Conservation (phyloP, 2,888 invertebrate species). For the Thymelicus acteon region DNA sequence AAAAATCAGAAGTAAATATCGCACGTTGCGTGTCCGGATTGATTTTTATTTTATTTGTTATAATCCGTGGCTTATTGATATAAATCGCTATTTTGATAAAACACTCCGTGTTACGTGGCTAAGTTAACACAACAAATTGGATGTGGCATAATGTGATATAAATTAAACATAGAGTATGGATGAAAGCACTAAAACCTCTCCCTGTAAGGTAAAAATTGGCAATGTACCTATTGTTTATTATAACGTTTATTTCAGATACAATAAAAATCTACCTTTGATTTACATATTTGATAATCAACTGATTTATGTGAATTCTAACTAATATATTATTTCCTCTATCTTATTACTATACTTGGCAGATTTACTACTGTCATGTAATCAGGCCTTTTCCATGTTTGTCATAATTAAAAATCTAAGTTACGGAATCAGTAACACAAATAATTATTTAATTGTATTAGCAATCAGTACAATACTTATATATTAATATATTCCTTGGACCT, state of each 20-base stretch:
- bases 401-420: too few species aligned
- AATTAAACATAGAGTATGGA: slow-evolving; percentile 79
- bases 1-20: slow-evolving; percentile 67
- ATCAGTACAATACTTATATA: too few species aligned
- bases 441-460: too few species aligned
- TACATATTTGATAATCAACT: neutral
- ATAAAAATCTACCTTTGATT: slow-evolving; percentile 7
- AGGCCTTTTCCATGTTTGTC: too few species aligned
- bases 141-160: slow-evolving; percentile 73
- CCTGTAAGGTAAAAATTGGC: slow-evolving; percentile 80
- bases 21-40: slow-evolving; percentile 74
- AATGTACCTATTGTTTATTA: slow-evolving; percentile 49
- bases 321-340: too few species aligned
- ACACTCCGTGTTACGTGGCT: slow-evolving; percentile 73
- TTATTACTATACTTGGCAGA: too few species aligned
- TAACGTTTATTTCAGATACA: slow-evolving; percentile 6
- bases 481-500: too few species aligned
- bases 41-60: slow-evolving; percentile 78
- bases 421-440: too few species aligned
- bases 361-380: too few species aligned
- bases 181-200: slow-evolving; percentile 77
- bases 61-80: slow-evolving; percentile 80
- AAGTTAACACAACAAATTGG: slow-evolving; percentile 61
- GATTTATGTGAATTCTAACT: neutral
- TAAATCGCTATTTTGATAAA: slow-evolving; percentile 69